Base-by-base conservation (phyloP, 2,888 invertebrate genomes). In the Tetranychus piercei region DNA sequence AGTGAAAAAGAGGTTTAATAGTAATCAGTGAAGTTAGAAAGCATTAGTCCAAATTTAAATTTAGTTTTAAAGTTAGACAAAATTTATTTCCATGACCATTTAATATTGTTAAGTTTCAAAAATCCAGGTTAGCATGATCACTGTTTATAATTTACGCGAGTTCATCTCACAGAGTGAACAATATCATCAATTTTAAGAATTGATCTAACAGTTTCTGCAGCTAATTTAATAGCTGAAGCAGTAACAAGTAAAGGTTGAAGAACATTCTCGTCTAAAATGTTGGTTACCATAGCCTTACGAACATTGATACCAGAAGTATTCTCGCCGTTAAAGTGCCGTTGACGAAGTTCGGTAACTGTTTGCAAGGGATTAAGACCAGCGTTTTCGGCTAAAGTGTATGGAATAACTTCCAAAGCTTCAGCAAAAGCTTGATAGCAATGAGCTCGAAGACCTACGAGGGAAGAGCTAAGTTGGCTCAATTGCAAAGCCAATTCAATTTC, bases 171-270 rank as follows among this genome's bases (percentile, higher is more conserved):
- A 71, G 76, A 76, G 86, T 89, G 88, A 80, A 97, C 94, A 83
- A 99, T 96, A 84, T 99, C 99, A 84, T 99, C 99, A 81, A 99
- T 99, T 86, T 99, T 99, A 81, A 99, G 87, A 84, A 99, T 96
- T 80, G 94, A 92, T 80, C 96, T 88, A 77, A 97, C 92, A 73
- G 96, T 96, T 86, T 99, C 99, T 0, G 97, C 90, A 77, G 99
- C 90, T 80, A 99, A 87, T 75, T 89, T 92, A 79, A 99, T 88
- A 73, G 95, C 94, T 79, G 93, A 94, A 73, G 89, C 89, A 75
- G 94, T 92, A 74, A 99, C 99, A 81, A 97, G 87, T 79, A 99
- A 86, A 71, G 99, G 99, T 84, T 99, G 99, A 76, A 99, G 89
- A 76, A 99, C 97, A 85, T 94, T 91, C 84, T 99, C 97, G 78